Evolutionary conservation across 2,888 invertebrate genomes (phyloP).

Genomic region (Spodoptera picta): DNA sequence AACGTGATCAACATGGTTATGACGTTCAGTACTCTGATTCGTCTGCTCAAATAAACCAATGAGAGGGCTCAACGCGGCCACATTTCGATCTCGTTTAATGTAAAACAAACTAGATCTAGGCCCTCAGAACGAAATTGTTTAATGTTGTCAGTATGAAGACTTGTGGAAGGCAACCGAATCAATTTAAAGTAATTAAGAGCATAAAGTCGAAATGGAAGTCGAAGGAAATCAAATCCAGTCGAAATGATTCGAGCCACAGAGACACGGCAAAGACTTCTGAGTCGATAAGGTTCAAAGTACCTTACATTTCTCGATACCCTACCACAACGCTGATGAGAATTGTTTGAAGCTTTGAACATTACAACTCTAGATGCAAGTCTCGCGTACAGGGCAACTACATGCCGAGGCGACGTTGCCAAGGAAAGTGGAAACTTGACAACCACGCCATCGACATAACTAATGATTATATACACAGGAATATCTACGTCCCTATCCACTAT

Average conservation of each 20-base stretch:
- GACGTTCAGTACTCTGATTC: no score
- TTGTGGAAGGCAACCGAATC: slow-evolving; percentile 10
- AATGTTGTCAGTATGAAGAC: not conserved
- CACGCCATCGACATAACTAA: slow-evolving; percentile 15
- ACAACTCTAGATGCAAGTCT: slow-evolving; percentile 6
- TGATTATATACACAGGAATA: slow-evolving; percentile 28
- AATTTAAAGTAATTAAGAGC: slow-evolving; percentile 8
- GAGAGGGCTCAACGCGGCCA: no score
- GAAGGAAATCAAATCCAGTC: slow-evolving; percentile 34
- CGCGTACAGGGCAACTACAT: slow-evolving; percentile 6
- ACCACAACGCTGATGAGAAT: not conserved
- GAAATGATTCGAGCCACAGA: slow-evolving; percentile 13
- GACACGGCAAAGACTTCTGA: slow-evolving; percentile 24
- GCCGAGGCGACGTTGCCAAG: slow-evolving; percentile 25
- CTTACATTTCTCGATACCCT: not conserved
- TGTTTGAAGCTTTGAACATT: not conserved
- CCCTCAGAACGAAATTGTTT: no score
- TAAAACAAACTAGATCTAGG: no score
- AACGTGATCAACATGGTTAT: no score
- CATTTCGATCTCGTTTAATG: no score
- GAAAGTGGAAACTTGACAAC: slow-evolving; percentile 23
- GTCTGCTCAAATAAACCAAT: no score
- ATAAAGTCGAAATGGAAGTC: slow-evolving; percentile 8
- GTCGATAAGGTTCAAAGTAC: slow-evolving; percentile 7
- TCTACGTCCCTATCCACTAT: not conserved